Percentiles rank a stretch among this genome's conserved stretches.
Conservation (phyloP, 1,140 invertebrate species). For the Amyelois transitella region DNA sequence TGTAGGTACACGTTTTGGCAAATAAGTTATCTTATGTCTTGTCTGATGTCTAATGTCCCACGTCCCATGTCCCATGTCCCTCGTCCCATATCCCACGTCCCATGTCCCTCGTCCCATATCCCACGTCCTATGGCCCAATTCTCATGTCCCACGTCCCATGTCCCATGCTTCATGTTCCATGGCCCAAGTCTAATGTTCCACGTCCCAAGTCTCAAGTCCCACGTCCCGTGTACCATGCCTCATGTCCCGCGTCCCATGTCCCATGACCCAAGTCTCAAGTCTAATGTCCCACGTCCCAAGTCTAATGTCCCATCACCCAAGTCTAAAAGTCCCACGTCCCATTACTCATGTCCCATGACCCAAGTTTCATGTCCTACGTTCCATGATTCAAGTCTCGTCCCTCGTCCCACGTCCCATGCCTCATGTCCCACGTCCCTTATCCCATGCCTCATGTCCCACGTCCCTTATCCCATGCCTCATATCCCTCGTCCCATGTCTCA, state of each 20-base stretch:
- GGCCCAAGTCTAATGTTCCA: background rate
- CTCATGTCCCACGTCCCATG: background rate
- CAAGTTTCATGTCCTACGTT: no score
- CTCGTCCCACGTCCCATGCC: no score
- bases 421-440: no score
- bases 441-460: no score
- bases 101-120: background rate
- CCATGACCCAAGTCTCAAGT: background rate
- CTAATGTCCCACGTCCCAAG: background rate
- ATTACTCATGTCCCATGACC: background rate
- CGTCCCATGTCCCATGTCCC: no score
- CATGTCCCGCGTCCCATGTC: background rate
- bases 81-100: background rate
- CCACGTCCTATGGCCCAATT: background rate
- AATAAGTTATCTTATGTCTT: background rate
- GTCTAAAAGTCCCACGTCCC: background rate
- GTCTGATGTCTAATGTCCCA: background rate
- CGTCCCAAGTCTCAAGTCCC: no score
- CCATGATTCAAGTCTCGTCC: no score
- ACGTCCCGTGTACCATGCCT: no score
- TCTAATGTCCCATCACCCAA: background rate
- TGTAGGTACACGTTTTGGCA: no score
- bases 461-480: no score
- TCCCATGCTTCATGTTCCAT: background rate
- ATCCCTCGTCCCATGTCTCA: no score